Conservation (phyloP, 2,113 vertebrate species). For the Corythoichthys intestinalis region DNA sequence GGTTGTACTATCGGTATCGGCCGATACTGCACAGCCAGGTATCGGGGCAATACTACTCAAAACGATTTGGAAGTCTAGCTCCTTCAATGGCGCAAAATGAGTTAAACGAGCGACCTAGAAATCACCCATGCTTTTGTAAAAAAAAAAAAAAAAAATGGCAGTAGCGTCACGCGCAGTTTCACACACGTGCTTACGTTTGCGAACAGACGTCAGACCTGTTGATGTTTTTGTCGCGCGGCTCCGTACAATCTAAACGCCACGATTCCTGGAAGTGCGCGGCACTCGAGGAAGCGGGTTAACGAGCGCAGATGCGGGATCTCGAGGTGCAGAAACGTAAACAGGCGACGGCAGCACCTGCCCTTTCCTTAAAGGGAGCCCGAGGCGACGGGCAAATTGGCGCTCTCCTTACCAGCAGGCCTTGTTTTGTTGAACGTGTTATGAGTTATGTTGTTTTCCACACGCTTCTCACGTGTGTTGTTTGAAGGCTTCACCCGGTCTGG, state of each 20-base stretch:
- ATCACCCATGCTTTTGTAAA: too few species aligned
- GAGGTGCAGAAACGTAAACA: slow-evolving; percentile 40
- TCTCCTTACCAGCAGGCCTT: slow-evolving; percentile 11
- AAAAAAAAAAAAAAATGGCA: not conserved
- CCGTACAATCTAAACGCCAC: slow-evolving; percentile 24
- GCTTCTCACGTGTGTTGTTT: slow-evolving; percentile 46
- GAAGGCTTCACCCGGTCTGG: slow-evolving; percentile 41
- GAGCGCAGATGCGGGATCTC: slow-evolving; percentile 41
- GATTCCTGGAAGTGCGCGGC: slow-evolving; percentile 55
- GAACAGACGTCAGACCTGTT: slow-evolving; percentile 46
- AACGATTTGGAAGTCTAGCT: too few species aligned
- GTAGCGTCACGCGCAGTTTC: slow-evolving; percentile 32
- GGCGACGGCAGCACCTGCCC: slow-evolving; percentile 20
- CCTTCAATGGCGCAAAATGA: too few species aligned
- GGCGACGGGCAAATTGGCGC: slow-evolving; percentile 27
- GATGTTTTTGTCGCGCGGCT: slow-evolving; percentile 31
- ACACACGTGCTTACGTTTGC: slow-evolving; percentile 18
- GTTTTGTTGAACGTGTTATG: slow-evolving; percentile 44
- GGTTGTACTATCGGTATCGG: too few species aligned
- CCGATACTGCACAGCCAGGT: too few species aligned
- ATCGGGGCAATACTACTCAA: too few species aligned
- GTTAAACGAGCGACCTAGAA: too few species aligned
- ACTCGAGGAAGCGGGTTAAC: slow-evolving; percentile 49
- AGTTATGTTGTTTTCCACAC: slow-evolving; percentile 56
- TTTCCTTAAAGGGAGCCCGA: slow-evolving; percentile 30